Evolutionary conservation across 2,888 invertebrate species (phyloP), one percentile per base, ranked within the genome.

Genomic region (Teleiodes luculella): DNA sequence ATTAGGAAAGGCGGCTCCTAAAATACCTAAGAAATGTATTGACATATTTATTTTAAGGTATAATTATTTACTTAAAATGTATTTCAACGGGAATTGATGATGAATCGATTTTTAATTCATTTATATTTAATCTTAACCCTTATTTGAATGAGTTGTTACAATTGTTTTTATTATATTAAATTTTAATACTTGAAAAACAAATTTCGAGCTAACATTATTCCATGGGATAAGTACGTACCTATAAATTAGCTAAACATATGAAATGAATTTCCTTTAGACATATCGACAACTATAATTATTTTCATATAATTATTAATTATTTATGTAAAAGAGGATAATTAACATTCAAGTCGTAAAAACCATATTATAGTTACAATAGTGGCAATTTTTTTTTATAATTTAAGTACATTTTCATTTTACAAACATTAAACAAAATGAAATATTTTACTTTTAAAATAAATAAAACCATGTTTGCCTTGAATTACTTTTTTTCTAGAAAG

Each of bases 1-100:
- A 33, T 33, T 39, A 53, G 18, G 47, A 58, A 64, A 72, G 70
- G 69, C 72, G 71, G 71, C 65, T 67, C 64, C 57, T 67, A 56
- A 53, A 41, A 65, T 63, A 64, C 57, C 63, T 70, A 66, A 56
- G 36, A 50, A 31, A n/a, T 48, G 43, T 56, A 57, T 58, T 48
- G 52, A 57, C 53, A 51, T 51, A 56, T 51, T 36, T 41, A 20
- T 14, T 41, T 41, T 24, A 24, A 24, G 11, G 24, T 41, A 41
- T 41, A 41, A 53, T 50, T 55, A 55, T 55, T 53, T 46, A 51
- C 14, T 51, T 51, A 39, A 20, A 18, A 11, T 28, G 14, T 51
- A 41, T 18, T 39, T 33, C 41, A 18, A 41, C 11, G n/a, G 28
- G 8, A 18, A 33, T 13, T 8, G 16, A 48, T 48, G 33, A 4